phyloP scores from a whole-genome alignment of 2,113 vertebrate species.

The Pleuronectes platessa region DNA sequence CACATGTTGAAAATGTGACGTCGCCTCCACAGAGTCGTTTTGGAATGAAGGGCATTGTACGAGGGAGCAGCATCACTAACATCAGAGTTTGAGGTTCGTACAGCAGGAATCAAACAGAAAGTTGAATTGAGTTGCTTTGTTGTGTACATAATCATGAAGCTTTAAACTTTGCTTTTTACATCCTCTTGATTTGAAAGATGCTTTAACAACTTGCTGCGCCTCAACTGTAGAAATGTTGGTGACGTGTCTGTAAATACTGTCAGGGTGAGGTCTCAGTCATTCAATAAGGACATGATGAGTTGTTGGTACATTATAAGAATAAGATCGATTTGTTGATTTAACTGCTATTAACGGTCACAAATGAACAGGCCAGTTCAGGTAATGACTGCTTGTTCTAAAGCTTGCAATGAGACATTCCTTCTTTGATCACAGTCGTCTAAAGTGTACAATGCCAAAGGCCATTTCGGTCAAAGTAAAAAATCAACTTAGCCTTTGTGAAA shows the following conservation, averaged over 20 bases:
- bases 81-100: not conserved
- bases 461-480: conserved; percentile 45
- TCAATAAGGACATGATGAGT: conserved; percentile 33
- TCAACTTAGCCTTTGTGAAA: conserved; percentile 52
- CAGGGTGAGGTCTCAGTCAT: conserved; percentile 1
- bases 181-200: not conserved
- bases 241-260: not conserved
- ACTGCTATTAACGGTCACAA: conserved; percentile 35
- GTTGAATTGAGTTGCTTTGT: not conserved
- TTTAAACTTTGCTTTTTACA: not conserved
- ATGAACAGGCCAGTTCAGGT: conserved; percentile 49
- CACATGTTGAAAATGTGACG: no score
- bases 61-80: not conserved
- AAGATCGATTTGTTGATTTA: conserved; percentile 27
- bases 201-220: not conserved
- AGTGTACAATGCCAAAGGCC: conserved; percentile 37
- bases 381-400: conserved; percentile 20
- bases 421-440: conserved; percentile 40
- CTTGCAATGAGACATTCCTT: conserved; percentile 32
- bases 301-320: conserved; percentile 35
- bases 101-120: conserved; percentile 7
- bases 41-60: not conserved
- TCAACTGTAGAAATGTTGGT: not conserved
- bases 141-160: not conserved
- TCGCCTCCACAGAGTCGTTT: no score